A percentile compares a stretch with the other conserved stretches of the same genome.
phyloP scores from a whole-genome alignment of 2,113 vertebrate species.

The Dromiciops gliroides region DNA sequence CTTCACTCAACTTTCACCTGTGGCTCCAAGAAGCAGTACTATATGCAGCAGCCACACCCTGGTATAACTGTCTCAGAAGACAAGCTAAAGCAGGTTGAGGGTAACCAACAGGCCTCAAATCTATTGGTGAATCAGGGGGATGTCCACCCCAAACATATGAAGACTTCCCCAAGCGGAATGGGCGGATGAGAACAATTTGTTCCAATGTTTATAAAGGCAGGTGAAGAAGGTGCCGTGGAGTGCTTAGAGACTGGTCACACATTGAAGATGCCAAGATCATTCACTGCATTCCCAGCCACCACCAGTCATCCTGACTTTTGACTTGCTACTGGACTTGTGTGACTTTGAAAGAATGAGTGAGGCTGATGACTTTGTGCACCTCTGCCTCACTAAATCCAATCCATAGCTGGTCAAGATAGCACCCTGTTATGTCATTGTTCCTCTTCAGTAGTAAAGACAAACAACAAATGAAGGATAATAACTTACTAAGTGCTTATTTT shows the following conservation, averaged over 20 bases:
- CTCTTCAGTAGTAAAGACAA: not conserved
- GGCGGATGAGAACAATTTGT: not conserved
- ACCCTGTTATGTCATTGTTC: not conserved
- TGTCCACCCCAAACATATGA: not conserved
- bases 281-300: not conserved
- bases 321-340: not conserved
- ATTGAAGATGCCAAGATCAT: not conserved
- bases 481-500: constrained; percentile 25
- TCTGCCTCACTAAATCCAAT: not conserved
- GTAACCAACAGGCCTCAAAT: not conserved
- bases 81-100: not conserved
- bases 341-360: not conserved
- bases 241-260: not conserved
- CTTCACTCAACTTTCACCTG: not conserved
- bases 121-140: not conserved
- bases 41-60: not conserved
- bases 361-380: not conserved
- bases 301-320: not conserved
- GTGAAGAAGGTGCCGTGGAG: not conserved
- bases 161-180: not conserved
- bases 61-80: not conserved
- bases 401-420: not conserved
- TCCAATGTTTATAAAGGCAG: not conserved
- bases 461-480: not conserved
- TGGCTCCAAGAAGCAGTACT: not conserved